A percentile compares a stretch with the other conserved stretches of the same genome.
Evolutionary conservation across 2,113 vertebrate species (phyloP).

Genomic region (Callorhinus ursinus): DNA sequence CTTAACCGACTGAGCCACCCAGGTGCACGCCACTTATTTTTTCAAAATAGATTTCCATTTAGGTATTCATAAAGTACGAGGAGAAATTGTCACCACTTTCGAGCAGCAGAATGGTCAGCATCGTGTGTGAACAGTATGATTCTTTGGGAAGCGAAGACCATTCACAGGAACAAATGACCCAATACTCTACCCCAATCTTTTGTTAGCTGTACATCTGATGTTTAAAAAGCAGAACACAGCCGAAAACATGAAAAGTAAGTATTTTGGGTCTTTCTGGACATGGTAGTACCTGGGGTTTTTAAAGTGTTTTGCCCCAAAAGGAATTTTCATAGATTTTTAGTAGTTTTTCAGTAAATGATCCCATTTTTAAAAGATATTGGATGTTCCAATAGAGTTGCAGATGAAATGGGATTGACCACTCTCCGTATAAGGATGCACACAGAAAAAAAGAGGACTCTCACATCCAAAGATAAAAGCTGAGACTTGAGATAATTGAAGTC

Average conservation of each 20-base stretch:
- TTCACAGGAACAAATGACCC: neutral
- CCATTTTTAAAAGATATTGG: conserved; percentile 46
- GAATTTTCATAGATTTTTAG: conserved; percentile 71
- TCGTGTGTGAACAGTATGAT: neutral
- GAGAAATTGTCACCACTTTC: neutral
- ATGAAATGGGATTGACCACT: conserved; percentile 59
- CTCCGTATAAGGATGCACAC: conserved; percentile 7
- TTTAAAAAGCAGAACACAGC: neutral
- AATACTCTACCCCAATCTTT: neutral
- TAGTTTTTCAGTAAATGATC: conserved; percentile 48
- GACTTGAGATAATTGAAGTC: conserved; percentile 41
- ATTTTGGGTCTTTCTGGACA: neutral
- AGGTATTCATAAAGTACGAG: neutral
- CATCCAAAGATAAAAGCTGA: conserved; percentile 69
- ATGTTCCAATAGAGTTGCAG: neutral
- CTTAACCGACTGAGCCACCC: too few species aligned
- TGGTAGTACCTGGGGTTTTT: neutral
- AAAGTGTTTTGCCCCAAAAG: conserved; percentile 60
- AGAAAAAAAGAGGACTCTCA: neutral
- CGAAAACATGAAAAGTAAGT: neutral
- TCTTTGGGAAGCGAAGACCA: neutral
- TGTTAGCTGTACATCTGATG: neutral
- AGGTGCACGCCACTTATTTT: neutral
- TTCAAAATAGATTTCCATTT: neutral
- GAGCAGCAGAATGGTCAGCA: neutral